Evolutionary conservation across 2,888 invertebrate genomes (phyloP).

Genomic region (Cabera pusaria): DNA sequence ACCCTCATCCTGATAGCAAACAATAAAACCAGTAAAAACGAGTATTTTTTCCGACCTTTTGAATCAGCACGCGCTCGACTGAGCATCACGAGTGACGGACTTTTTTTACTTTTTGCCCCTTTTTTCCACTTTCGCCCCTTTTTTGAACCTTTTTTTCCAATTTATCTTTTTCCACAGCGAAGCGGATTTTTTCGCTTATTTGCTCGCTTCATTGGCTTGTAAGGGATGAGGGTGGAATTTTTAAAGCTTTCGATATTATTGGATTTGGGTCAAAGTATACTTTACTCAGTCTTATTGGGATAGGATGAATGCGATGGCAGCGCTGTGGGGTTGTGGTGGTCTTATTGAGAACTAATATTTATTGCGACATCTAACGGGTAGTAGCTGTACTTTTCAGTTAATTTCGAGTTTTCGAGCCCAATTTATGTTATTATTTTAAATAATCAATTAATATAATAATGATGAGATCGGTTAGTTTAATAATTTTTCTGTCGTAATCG

Average conservation of each 20-base stretch:
- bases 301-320: conserved; percentile 23
- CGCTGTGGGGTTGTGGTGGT: conserved; percentile 27
- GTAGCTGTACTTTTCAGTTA: conserved; percentile 14
- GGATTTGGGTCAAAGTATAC: conserved; percentile 61
- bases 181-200: conserved; percentile 81
- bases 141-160: conserved; percentile 60
- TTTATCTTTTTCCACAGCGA: conserved; percentile 75
- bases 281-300: conserved; percentile 46
- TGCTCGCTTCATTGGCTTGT: conserved; percentile 81
- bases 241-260: conserved; percentile 50
- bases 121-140: conserved; percentile 27
- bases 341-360: conserved; percentile 37
- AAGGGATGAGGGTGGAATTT: conserved; percentile 73
- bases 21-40: conserved; percentile 36
- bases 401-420: too few species aligned
- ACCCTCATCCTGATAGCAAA: conserved; percentile 37
- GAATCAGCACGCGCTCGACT: conserved; percentile 65
- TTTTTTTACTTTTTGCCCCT: conserved; percentile 48
- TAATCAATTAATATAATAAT: too few species aligned
- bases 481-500: too few species aligned
- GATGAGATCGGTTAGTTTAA: too few species aligned
- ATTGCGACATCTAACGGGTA: conserved; percentile 16
- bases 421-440: too few species aligned
- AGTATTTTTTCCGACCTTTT: conserved; percentile 67
- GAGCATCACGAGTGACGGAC: conserved; percentile 64